phyloP scores from a whole-genome alignment of 1,140 invertebrate species.

The Cotesia glomerata region DNA sequence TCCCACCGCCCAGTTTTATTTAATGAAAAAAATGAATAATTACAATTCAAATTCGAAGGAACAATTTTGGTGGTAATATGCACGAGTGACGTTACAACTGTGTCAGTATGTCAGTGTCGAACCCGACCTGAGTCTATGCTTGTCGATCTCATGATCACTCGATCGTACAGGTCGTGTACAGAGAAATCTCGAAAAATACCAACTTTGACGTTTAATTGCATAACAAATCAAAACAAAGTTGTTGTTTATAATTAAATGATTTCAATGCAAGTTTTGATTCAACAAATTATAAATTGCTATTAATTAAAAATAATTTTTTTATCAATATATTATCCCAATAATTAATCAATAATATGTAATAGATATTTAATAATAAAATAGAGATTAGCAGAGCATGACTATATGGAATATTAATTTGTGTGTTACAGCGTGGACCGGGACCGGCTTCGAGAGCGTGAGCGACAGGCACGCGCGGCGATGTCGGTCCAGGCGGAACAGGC shows the following conservation, averaged over 20 bases:
- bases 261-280: no score
- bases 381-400: background rate
- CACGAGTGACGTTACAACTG: slow-evolving; percentile 39
- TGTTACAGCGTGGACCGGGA: slow-evolving; percentile 74
- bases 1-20: background rate
- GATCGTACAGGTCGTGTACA: background rate
- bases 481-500: slow-evolving; percentile 69
- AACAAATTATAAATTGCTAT: no score
- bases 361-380: background rate
- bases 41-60: background rate
- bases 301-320: no score
- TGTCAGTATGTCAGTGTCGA: slow-evolving; percentile 60
- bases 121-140: slow-evolving; percentile 25
- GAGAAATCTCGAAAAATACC: background rate
- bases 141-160: slow-evolving; percentile 40
- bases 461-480: slow-evolving; percentile 75
- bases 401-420: slow-evolving; percentile 33
- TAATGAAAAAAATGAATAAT: no score
- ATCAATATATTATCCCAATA: no score
- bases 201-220: slow-evolving; percentile 1
- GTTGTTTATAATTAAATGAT: no score
- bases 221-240: no score
- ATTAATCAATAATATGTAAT: no score
- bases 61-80: slow-evolving; percentile 16
- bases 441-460: slow-evolving; percentile 74